Conservation (phyloP, 2,797 vertebrate genomes). For the Galago senegalensis region DNA sequence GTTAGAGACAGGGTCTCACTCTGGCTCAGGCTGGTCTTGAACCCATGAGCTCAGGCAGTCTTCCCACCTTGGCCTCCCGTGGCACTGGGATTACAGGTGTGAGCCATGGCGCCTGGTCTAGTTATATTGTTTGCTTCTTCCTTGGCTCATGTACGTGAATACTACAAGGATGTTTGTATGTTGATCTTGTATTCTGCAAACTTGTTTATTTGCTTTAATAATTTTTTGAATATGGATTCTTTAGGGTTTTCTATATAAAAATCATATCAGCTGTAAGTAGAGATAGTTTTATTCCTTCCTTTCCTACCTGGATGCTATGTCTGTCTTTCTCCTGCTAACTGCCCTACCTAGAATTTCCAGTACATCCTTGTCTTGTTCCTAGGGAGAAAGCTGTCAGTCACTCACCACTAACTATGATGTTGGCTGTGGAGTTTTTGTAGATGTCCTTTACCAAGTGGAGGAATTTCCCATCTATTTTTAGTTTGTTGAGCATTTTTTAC, state of each 20-base stretch:
- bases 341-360: neutral
- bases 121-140: no score
- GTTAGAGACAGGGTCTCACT: no score
- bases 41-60: no score
- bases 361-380: neutral
- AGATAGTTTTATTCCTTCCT: neutral
- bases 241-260: neutral
- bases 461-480: neutral
- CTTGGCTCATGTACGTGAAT: neutral
- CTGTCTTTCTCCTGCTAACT: constrained; percentile 24
- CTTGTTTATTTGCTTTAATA: neutral
- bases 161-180: neutral
- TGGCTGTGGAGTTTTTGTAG: neutral
- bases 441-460: neutral
- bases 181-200: constrained; percentile 14
- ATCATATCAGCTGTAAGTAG: neutral
- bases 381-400: neutral
- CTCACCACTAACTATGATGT: neutral
- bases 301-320: neutral
- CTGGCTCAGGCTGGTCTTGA: no score
- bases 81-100: no score
- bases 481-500: neutral
- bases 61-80: no score
- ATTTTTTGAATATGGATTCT: neutral
- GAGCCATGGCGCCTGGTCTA: no score